phyloP scores from a whole-genome alignment of 2,113 vertebrate species.

The Scomber scombrus region DNA sequence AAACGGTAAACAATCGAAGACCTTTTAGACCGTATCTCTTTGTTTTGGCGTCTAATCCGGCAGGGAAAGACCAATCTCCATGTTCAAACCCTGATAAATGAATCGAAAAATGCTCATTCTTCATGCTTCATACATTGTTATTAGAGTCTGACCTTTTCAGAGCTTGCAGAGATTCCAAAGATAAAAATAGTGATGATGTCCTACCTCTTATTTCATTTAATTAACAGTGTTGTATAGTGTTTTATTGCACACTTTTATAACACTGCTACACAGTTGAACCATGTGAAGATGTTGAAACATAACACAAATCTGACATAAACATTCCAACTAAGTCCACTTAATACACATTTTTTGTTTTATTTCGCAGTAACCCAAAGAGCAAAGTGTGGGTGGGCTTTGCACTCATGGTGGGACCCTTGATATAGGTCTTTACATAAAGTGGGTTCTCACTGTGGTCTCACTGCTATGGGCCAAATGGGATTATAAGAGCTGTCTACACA shows the following conservation, averaged over 20 bases:
- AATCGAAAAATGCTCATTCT: slow-evolving; percentile 62
- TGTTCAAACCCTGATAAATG: slow-evolving; percentile 46
- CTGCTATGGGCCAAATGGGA: no score
- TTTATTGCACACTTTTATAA: no score
- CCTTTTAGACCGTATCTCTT: slow-evolving; percentile 14
- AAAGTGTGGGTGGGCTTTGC: no score
- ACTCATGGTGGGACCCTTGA: no score
- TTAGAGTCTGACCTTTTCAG: slow-evolving; percentile 20
- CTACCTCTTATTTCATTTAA: background rate
- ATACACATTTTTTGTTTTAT: no score
- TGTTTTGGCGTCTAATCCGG: slow-evolving; percentile 42
- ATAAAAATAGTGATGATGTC: slow-evolving; percentile 2
- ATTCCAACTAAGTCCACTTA: background rate
- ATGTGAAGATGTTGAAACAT: slow-evolving; percentile 5
- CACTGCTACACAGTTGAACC: no score
- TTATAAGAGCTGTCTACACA: no score
- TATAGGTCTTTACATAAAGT: no score
- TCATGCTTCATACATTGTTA: slow-evolving; percentile 20
- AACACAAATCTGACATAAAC: background rate
- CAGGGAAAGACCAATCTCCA: slow-evolving; percentile 21
- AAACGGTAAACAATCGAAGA: slow-evolving; percentile 54
- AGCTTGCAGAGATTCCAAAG: slow-evolving; percentile 5
- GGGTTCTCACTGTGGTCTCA: no score
- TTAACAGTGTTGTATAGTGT: background rate
- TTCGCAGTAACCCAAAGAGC: no score